A percentile compares a stretch with the other conserved stretches of the same genome.
phyloP scores from a whole-genome alignment of 2,797 vertebrate genomes.

The Enteromius trimaculatus region DNA sequence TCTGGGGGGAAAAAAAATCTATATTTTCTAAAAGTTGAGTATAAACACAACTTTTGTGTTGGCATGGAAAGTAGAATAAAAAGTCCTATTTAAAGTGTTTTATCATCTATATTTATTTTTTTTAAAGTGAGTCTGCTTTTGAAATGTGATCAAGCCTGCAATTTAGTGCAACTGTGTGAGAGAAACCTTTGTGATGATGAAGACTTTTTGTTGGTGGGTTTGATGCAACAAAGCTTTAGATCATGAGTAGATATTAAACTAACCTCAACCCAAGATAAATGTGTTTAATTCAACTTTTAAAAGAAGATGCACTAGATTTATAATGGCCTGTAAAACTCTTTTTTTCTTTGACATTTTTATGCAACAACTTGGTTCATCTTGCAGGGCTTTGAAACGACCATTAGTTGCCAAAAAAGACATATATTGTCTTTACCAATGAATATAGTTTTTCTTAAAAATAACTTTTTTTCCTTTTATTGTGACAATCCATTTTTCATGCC shows the following conservation, averaged over 20 bases:
- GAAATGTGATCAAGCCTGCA: background rate
- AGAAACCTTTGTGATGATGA: too few species aligned
- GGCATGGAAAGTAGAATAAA: background rate
- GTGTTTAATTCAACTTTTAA: background rate
- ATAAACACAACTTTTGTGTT: background rate
- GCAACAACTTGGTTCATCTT: background rate
- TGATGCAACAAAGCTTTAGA: background rate
- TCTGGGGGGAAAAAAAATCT: background rate
- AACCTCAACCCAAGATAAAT: background rate
- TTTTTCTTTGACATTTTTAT: background rate
- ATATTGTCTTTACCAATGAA: background rate
- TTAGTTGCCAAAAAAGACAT: background rate
- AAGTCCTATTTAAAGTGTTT: background rate
- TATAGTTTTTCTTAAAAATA: background rate
- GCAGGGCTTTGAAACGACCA: background rate
- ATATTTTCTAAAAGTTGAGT: background rate
- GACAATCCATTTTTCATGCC: background rate
- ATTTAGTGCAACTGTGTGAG: background rate
- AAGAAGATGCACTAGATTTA: background rate
- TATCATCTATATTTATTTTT: background rate
- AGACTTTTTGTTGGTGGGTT: background rate
- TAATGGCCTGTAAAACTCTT: background rate
- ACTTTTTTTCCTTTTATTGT: background rate
- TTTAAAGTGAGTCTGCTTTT: background rate
- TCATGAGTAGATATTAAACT: background rate